A percentile compares a stretch with the other conserved stretches of the same genome.
phyloP scores from a whole-genome alignment of 2,113 vertebrate genomes.

The Bufo bufo region DNA sequence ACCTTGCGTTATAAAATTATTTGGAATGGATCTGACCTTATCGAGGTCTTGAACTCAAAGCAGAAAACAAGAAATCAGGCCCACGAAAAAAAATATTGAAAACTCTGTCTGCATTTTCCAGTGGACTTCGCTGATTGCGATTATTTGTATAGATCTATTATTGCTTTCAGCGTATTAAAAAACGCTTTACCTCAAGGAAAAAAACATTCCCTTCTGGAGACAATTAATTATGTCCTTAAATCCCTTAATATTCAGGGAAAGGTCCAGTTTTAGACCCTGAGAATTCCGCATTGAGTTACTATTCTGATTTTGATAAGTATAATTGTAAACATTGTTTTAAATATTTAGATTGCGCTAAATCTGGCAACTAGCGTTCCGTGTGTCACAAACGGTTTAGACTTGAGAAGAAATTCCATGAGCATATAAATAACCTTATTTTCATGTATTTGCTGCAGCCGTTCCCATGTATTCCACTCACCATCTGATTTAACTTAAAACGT shows the following conservation, averaged over 20 bases:
- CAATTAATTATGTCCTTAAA: constrained; percentile 51
- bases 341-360: constrained; percentile 55
- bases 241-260: constrained; percentile 47
- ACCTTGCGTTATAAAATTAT: constrained; percentile 44
- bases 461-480: background rate
- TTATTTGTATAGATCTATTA: constrained; percentile 44
- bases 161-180: constrained; percentile 33
- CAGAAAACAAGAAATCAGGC: background rate
- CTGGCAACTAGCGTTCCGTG: constrained; percentile 30
- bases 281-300: constrained; percentile 25
- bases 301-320: constrained; percentile 41
- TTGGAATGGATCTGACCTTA: constrained; percentile 14
- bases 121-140: background rate
- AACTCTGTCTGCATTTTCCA: background rate
- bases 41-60: constrained; percentile 42
- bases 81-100: constrained; percentile 29
- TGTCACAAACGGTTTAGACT: constrained; percentile 40
- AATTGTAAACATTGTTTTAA: constrained; percentile 51
- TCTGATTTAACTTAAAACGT: background rate
- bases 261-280: constrained; percentile 29
- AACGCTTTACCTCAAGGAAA: background rate
- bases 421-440: constrained; percentile 35
- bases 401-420: constrained; percentile 37
- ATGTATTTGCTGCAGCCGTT: constrained; percentile 4
- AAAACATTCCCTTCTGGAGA: constrained; percentile 43